Conservation (phyloP, 1,140 invertebrate species). For the Brachionus koreanus region DNA sequence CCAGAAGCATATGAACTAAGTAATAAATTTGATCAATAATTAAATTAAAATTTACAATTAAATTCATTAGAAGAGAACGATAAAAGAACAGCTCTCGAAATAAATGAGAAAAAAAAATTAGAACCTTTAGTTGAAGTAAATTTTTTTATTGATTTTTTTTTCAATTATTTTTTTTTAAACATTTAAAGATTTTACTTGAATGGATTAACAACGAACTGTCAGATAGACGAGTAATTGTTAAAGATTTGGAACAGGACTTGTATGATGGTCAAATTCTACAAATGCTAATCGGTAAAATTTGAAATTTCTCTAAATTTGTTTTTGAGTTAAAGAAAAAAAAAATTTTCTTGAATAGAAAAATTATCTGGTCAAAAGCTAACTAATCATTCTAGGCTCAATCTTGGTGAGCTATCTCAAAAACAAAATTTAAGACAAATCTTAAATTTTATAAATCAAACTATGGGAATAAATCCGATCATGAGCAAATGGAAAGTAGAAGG, state of each 20-base stretch:
- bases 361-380: neutral
- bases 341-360: slow-evolving; percentile 8
- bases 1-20: slow-evolving; percentile 36
- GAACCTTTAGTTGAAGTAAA: slow-evolving; percentile 34
- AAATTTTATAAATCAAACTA: slow-evolving; percentile 9
- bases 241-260: slow-evolving; percentile 90
- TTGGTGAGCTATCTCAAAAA: slow-evolving; percentile 23
- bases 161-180: slow-evolving; percentile 47
- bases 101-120: slow-evolving; percentile 76
- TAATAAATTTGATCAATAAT: neutral
- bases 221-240: slow-evolving; percentile 90
- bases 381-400: neutral
- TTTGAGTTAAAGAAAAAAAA: neutral
- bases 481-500: slow-evolving; percentile 43
- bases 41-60: slow-evolving; percentile 43
- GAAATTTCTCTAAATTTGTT: neutral
- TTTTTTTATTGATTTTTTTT: neutral
- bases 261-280: slow-evolving; percentile 98
- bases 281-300: slow-evolving; percentile 74
- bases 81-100: slow-evolving; percentile 90
- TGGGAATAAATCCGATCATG: neutral
- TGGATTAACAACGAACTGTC: slow-evolving; percentile 99
- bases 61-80: slow-evolving; percentile 78
- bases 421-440: slow-evolving; percentile 28
- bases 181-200: slow-evolving; percentile 74